Percentiles rank a stretch among this genome's conserved stretches.
phyloP scores from a whole-genome alignment of 2,797 vertebrate species.

The Adelosebastes latens region DNA sequence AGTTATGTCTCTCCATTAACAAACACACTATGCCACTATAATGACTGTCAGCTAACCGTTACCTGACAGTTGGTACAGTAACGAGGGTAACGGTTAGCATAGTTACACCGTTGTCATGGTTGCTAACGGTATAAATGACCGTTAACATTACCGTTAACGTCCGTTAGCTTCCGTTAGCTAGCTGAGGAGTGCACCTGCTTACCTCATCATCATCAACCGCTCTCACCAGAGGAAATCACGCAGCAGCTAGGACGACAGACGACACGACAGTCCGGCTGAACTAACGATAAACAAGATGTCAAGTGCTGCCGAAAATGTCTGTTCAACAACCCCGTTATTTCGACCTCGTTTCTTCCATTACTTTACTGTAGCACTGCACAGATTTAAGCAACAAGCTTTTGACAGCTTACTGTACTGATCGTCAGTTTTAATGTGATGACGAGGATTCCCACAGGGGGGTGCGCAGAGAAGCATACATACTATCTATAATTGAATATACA shows the following conservation, averaged over 20 bases:
- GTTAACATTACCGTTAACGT: not conserved
- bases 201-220: conserved; percentile 79
- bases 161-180: conserved; percentile 52
- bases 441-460: conserved; percentile 16
- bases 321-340: conserved; percentile 7
- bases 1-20: not conserved
- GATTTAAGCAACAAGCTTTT: conserved; percentile 87
- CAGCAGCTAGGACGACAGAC: conserved; percentile 52
- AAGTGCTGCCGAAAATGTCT: conserved; percentile 37
- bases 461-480: not conserved
- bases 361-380: conserved; percentile 72
- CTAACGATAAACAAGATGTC: conserved; percentile 57
- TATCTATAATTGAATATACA: not conserved
- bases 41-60: not conserved
- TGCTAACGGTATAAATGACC: not conserved
- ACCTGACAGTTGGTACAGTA: not conserved
- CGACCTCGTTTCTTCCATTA: conserved; percentile 60
- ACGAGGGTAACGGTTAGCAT: not conserved
- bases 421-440: conserved; percentile 49
- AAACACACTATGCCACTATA: not conserved
- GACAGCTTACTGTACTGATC: conserved; percentile 82
- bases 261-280: conserved; percentile 49
- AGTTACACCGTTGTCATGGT: conserved; percentile 5
- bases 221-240: conserved; percentile 70
- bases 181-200: conserved; percentile 68